These are phyloP conservation scores for Pteruthius melanotis DNA, from an alignment of 2,113 vertebrate species.

Conservation along the genomic window DNA sequence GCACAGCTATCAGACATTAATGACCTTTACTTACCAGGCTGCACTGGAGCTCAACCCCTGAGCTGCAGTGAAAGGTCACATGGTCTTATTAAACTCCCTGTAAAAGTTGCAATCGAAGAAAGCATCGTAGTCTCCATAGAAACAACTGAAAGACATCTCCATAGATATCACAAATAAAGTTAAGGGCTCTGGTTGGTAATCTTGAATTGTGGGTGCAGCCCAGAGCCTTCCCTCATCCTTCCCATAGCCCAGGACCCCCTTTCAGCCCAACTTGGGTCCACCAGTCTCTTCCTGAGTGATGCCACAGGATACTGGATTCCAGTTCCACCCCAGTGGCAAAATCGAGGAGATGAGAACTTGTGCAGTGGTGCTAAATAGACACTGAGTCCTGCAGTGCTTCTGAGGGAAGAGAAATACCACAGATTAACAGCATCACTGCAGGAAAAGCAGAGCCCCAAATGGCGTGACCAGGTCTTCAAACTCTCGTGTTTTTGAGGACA, in stretches of 20 bases:
- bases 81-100: neutral
- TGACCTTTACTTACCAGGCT: neutral
- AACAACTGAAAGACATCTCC: neutral
- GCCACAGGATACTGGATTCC: fast-evolving
- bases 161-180: neutral
- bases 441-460: neutral
- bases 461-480: fast-evolving
- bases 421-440: neutral
- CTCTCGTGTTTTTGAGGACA: neutral
- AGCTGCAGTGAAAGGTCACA: neutral
- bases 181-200: neutral
- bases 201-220: neutral
- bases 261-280: neutral
- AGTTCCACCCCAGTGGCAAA: neutral
- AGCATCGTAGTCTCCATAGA: constrained; percentile 22
- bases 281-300: neutral
- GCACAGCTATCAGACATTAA: neutral
- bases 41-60: neutral
- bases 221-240: neutral
- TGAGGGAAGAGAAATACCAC: neutral
- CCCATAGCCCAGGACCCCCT: neutral
- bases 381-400: fast-evolving
- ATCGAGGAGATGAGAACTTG: neutral
- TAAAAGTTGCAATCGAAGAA: neutral
- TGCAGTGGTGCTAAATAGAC: neutral